These are phyloP conservation scores for Phalacrocorax pelagicus DNA, from an alignment of 2,113 vertebrate species.

Conservation along the genomic window DNA sequence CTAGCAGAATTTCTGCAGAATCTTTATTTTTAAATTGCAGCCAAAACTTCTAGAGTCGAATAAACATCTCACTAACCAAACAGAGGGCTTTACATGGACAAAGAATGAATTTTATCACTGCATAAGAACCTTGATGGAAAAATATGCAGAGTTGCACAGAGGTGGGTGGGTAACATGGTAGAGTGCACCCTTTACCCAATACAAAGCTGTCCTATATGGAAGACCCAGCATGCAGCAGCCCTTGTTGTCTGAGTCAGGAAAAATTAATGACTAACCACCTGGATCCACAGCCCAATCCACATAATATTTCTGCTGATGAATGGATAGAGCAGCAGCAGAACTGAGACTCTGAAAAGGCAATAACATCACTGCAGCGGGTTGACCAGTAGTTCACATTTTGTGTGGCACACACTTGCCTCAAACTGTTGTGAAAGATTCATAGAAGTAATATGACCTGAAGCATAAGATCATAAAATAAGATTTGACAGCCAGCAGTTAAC, in stretches of 20 bases:
- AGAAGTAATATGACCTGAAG: not conserved
- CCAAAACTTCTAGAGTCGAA: not conserved
- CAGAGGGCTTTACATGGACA: rapidly evolving
- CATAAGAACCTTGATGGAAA: not conserved
- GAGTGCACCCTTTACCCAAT: not conserved
- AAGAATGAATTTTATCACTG: not conserved
- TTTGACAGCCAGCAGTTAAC: constrained; percentile 1
- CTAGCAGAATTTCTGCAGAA: not conserved
- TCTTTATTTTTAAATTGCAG: not conserved
- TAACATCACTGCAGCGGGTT: not conserved
- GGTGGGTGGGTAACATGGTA: not conserved
- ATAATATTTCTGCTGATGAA: not conserved
- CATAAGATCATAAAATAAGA: not conserved
- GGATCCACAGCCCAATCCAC: not conserved
- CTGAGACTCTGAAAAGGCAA: not conserved
- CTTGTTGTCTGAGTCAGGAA: not conserved
- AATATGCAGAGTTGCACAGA: not conserved
- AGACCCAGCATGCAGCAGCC: not conserved
- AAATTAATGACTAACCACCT: not conserved
- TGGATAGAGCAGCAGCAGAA: not conserved
- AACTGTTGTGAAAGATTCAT: not conserved
- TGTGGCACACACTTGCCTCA: not conserved
- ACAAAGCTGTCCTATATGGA: not conserved
- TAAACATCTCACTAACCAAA: not conserved
- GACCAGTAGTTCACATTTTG: not conserved